Conservation (phyloP, 1,140 invertebrate species). For the Apolygus lucorum region DNA sequence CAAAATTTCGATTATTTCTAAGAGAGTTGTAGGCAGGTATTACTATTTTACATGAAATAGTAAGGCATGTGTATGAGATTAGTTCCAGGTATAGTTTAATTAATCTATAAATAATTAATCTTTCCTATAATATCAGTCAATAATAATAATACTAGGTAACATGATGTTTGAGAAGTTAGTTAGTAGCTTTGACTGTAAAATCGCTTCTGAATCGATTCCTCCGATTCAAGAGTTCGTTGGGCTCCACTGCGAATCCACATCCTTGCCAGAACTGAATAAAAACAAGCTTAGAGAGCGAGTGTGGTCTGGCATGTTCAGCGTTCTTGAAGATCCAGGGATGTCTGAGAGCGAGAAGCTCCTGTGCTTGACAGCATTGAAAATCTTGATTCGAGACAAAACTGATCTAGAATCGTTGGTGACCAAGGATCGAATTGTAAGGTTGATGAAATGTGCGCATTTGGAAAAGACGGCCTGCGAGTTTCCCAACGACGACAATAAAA, state of each 20-base stretch:
- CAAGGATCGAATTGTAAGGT: slow-evolving; percentile 45
- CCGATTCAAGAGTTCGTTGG: neutral
- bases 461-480: slow-evolving; percentile 30
- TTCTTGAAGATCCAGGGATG: neutral
- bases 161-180: neutral
- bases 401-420: slow-evolving; percentile 59
- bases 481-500: slow-evolving; percentile 33
- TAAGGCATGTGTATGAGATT: too few relatives aligned
- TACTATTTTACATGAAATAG: too few relatives aligned
- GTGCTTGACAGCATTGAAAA: slow-evolving; percentile 47
- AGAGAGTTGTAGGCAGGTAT: too few relatives aligned
- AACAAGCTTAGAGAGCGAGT: slow-evolving; percentile 43
- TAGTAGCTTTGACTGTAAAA: neutral
- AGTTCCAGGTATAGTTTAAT: too few relatives aligned
- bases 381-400: slow-evolving; percentile 60
- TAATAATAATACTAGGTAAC: slow-evolving; percentile 1
- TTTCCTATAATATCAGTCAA: too few relatives aligned
- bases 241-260: neutral
- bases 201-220: neutral
- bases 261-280: slow-evolving; percentile 44
- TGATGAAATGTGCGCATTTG: slow-evolving; percentile 56
- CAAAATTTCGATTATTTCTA: too few relatives aligned
- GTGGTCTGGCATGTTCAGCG: slow-evolving; percentile 35
- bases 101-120: too few relatives aligned
- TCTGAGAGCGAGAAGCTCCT: slow-evolving; percentile 43